Base-by-base conservation (phyloP, 2,113 vertebrate species). In the Patagioenas fasciata region DNA sequence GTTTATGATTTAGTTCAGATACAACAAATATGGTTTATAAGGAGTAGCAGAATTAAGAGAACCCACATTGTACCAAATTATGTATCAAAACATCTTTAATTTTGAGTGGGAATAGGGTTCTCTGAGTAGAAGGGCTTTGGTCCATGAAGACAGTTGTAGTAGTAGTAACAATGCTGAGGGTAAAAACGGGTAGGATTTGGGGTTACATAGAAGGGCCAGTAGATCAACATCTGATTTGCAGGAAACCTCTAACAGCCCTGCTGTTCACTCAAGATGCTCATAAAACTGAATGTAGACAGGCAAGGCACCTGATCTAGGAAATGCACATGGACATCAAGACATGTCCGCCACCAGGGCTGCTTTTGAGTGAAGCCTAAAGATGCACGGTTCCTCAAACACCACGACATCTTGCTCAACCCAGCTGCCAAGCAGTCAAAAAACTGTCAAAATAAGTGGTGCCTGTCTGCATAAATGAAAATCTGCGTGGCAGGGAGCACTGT, bases 351-450 rank as follows among this genome's bases (percentile, higher is more conserved):
- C n/a, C 72, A 10, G n/a, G 7, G 32, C 15, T 53, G 32, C 47
- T 77, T 80, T 53, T 36, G 17, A 58, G 18, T 10, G 10, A 51
- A 48, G 34, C 11, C n/a, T 73, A 14, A 70, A 62, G 26, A 26
- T 25, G 26, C 1, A 1, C 1, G 0, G 13, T 47, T 85, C 71
- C 38, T 64, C 53, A 54, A 28, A 48, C 38, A 60, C 28, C 0
- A 0, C 31, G 66, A 56, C 29, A 28, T 19, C n/a, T 78, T 48
- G 42, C 32, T 67, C 3, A 1, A 28, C 21, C 77, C 57, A 42
- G 40, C 40, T 67, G 65, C 64, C 47, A 69, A 57, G 31, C 58
- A 57, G 58, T 32, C n/a, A 50, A 64, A 84, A 29, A 42, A 16
- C 20, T 81, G 38, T 57, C 38, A 60, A 44, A 75, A 7, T 31